Conservation (phyloP, 2,113 vertebrate genomes). For the Chaetura pelagica region DNA sequence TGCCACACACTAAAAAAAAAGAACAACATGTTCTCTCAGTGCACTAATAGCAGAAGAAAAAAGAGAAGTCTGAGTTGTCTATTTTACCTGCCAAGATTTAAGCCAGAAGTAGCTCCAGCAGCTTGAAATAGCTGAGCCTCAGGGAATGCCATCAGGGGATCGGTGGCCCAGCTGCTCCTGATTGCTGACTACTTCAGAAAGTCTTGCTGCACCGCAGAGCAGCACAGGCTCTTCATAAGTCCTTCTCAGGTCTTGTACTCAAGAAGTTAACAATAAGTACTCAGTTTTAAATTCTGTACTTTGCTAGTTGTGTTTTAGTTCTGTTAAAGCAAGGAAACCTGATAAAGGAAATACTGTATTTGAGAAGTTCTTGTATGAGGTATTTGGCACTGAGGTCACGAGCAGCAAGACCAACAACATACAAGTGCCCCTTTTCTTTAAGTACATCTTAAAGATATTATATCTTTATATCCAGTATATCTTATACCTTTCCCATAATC, state of each 20-base stretch:
- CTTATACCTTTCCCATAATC: background rate
- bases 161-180: background rate
- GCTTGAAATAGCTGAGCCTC: background rate
- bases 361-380: background rate
- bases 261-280: background rate
- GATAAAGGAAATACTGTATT: background rate
- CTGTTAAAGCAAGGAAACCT: background rate
- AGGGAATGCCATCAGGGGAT: background rate
- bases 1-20: background rate
- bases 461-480: background rate
- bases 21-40: background rate
- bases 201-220: fast-evolving
- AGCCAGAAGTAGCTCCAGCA: background rate
- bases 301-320: background rate
- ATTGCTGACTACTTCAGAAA: background rate
- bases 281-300: background rate
- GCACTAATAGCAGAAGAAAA: background rate
- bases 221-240: background rate
- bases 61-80: background rate
- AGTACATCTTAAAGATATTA: background rate
- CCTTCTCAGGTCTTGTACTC: background rate
- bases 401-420: background rate
- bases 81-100: background rate
- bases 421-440: background rate
- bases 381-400: background rate